Evolutionary conservation across 1,140 invertebrate genomes (phyloP), one percentile per base, ranked within the genome.

Genomic region (Lordiphosa stackelbergi): DNA sequence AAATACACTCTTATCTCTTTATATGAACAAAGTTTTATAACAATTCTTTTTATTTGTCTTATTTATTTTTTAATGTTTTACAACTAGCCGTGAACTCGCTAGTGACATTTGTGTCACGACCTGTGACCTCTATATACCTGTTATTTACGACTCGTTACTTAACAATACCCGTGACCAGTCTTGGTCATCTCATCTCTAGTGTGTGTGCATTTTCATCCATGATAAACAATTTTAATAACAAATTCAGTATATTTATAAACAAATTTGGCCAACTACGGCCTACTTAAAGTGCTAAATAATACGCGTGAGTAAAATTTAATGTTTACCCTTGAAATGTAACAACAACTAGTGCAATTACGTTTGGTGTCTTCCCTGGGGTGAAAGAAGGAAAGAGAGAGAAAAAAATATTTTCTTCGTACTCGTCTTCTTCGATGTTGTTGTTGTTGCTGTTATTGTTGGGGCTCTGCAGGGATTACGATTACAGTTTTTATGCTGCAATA

Each of bases 171-270:
- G 28, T 31, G 28, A 31, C 28, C 28, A 31, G 28, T 31, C 28
- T 8, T 31, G 28, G 1, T 3, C 28, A 8, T 31, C 28, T 31
- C 28, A 31, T 31, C 36, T 24, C 53, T 63, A 68, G 69, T 70
- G 72, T 75, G 65, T 78, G 73, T 78, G 73, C 65, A 73, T 65
- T 83, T 58, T 52, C 71, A 46, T 46, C 28, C 74, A 52, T 74
- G 74, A 79, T 79, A 79, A 83, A 83, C 77, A 83, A 73, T 83
- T 77, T 83, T 63, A 77, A 83, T 69, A 75, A 69, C 53, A 83
- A 73, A 69, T 63, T 79, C 63, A 55, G 53, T 42, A 48, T 51
- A 73, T 57, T 83, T 69, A 58, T 57, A 43, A 53, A 41, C 47
- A 83, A 81, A 65, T 28, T 28, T 83, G 71, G 47, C 52, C 22